Conservation (phyloP, 2,888 invertebrate genomes). For the Hedya salicella region DNA sequence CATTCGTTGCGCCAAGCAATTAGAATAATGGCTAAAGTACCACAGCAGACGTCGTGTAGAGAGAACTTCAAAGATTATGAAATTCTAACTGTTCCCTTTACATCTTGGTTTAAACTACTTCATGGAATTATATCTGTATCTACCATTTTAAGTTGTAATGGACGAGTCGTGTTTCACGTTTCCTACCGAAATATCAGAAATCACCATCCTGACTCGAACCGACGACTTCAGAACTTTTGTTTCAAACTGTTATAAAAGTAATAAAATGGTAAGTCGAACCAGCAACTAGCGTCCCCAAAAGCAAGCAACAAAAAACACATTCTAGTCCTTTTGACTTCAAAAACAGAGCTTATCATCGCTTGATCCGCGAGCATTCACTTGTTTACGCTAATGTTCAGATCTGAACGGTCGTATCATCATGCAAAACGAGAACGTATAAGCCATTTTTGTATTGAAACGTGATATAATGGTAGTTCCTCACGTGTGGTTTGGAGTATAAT, state of each 20-base stretch:
- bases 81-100: too few relatives aligned
- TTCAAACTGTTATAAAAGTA: background rate
- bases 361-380: background rate
- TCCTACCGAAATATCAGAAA: background rate
- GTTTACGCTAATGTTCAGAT: background rate
- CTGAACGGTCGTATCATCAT: background rate
- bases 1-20: too few relatives aligned
- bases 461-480: background rate
- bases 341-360: background rate
- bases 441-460: background rate
- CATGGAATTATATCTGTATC: too few relatives aligned
- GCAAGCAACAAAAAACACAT: background rate
- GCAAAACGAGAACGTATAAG: background rate
- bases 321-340: background rate
- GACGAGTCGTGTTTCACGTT: background rate
- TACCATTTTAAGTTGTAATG: too few relatives aligned
- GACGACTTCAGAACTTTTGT: background rate
- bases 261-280: background rate
- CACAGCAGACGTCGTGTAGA: too few relatives aligned
- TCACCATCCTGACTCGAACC: background rate
- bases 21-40: too few relatives aligned
- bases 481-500: slow-evolving; percentile 25
- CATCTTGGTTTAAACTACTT: too few relatives aligned
- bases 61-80: too few relatives aligned
- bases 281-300: background rate